Evolutionary conservation across 2,797 vertebrate species (phyloP).

Genomic region (Chloroceryle inda): DNA sequence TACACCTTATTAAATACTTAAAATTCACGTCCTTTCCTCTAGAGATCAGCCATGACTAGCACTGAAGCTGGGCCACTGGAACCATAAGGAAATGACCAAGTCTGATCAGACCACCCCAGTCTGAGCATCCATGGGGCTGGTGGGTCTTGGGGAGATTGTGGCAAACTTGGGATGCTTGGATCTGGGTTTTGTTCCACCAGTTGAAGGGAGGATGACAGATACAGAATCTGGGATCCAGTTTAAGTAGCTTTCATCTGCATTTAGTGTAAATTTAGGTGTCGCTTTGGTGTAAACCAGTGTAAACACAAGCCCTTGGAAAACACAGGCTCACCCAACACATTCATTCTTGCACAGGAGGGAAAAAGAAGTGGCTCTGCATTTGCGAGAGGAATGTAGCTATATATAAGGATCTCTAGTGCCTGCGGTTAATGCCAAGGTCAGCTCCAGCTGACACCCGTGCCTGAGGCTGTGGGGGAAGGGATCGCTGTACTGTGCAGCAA

Average conservation of each 20-base stretch:
- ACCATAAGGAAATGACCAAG: not conserved
- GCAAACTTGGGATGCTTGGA: not conserved
- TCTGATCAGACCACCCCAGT: not conserved
- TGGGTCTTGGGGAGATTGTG: not conserved
- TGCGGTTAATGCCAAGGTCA: slow-evolving; percentile 48
- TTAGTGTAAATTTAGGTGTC: not conserved
- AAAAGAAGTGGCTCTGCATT: not conserved
- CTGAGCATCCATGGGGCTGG: not conserved
- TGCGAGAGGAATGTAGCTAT: not conserved
- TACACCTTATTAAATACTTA: not conserved
- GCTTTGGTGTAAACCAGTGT: not conserved
- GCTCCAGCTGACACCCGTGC: slow-evolving; percentile 15
- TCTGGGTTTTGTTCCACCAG: not conserved
- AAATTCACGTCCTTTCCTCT: not conserved
- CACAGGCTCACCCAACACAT: not conserved
- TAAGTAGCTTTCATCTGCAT: not conserved
- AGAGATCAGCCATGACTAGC: not conserved
- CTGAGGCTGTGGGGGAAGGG: slow-evolving; percentile 41
- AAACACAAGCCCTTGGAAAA: not conserved
- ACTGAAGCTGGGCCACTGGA: not conserved
- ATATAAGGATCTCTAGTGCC: not conserved
- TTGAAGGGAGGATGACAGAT: not conserved
- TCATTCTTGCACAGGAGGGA: not conserved
- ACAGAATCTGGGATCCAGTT: not conserved
- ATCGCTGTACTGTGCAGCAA: slow-evolving; percentile 11